phyloP scores from a whole-genome alignment of 2,888 invertebrate genomes.

The Andrena haemorrhoa region DNA sequence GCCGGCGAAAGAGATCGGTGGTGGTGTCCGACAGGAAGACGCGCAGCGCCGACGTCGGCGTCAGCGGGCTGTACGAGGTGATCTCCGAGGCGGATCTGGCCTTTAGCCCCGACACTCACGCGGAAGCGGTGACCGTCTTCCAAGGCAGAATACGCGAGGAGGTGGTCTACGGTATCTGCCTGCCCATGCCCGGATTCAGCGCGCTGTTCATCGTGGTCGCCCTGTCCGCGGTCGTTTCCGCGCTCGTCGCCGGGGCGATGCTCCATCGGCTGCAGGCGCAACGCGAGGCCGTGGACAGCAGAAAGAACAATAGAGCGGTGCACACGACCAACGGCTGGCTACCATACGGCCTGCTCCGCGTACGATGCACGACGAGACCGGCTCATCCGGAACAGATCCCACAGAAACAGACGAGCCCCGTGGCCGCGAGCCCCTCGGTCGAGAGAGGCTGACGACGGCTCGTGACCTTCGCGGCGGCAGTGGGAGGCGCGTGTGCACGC shows the following conservation, averaged over 20 bases:
- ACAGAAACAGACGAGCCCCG: constrained; percentile 59
- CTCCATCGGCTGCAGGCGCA: constrained; percentile 92
- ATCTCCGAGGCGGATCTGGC: constrained; percentile 96
- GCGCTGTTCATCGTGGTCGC: constrained; percentile 95
- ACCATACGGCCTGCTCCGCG: constrained; percentile 80
- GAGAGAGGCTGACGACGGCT: constrained; percentile 75
- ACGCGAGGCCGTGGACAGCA: constrained; percentile 87
- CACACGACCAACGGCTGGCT: constrained; percentile 80
- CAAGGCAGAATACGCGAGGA: constrained; percentile 96
- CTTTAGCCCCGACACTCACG: constrained; percentile 93
- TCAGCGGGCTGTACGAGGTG: constrained; percentile 95
- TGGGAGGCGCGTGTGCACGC: constrained; percentile 38
- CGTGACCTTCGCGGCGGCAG: constrained; percentile 14
- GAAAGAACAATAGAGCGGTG: constrained; percentile 77
- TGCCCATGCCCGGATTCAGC: constrained; percentile 95
- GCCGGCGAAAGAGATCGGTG: constrained; percentile 88
- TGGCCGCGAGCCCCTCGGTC: constrained; percentile 66
- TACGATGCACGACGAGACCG: constrained; percentile 77
- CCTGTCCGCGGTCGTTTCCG: constrained; percentile 94
- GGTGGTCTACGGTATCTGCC: constrained; percentile 95
- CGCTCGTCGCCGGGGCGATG: constrained; percentile 93
- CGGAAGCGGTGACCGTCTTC: constrained; percentile 94
- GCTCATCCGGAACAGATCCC: constrained; percentile 68
- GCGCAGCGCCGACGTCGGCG: constrained; percentile 94
- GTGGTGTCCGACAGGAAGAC: constrained; percentile 90